phyloP scores from a whole-genome alignment of 2,797 vertebrate genomes.

The Acanthopagrus latus region DNA sequence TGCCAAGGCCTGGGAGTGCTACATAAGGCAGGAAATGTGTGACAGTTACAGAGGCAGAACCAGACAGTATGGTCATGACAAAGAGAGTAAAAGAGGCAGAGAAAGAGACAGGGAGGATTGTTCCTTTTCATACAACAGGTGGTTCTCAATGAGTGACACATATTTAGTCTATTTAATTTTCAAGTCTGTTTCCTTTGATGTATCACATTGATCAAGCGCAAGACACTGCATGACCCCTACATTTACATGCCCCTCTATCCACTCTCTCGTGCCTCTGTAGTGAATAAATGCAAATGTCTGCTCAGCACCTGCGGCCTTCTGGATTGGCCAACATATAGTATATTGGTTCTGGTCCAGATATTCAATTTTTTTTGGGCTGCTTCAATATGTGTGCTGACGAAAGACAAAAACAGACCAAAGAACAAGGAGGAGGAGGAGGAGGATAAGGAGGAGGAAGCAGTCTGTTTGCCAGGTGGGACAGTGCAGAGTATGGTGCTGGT shows the following conservation, averaged over 20 bases:
- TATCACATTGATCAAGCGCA: constrained; percentile 14
- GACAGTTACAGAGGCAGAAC: constrained; percentile 50
- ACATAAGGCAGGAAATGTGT: constrained; percentile 42
- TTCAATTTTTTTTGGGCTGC: constrained; percentile 36
- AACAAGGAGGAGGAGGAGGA: constrained; percentile 5
- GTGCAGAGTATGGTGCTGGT: constrained; percentile 20
- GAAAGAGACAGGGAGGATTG: constrained; percentile 30
- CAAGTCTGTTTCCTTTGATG: constrained; percentile 1
- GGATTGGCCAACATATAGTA: constrained; percentile 43
- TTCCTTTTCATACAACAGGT: constrained; percentile 66
- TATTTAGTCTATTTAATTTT: constrained; percentile 21
- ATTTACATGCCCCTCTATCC: constrained; percentile 11
- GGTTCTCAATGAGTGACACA: constrained; percentile 14
- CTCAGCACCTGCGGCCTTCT: constrained; percentile 59
- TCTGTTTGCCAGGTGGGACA: constrained; percentile 57
- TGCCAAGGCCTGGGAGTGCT: constrained; percentile 62
- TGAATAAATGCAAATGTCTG: constrained; percentile 56
- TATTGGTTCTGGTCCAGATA: constrained; percentile 51
- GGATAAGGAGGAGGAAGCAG: background rate
- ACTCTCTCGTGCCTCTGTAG: constrained; percentile 24
- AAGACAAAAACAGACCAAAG: constrained; percentile 43
- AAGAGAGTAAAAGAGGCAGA: constrained; percentile 42
- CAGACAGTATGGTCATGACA: constrained; percentile 31
- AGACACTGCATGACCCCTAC: background rate
- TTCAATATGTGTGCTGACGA: constrained; percentile 34